Conservation (phyloP, 92 coral and sea anemone species). For the Meandrina meandrites region DNA sequence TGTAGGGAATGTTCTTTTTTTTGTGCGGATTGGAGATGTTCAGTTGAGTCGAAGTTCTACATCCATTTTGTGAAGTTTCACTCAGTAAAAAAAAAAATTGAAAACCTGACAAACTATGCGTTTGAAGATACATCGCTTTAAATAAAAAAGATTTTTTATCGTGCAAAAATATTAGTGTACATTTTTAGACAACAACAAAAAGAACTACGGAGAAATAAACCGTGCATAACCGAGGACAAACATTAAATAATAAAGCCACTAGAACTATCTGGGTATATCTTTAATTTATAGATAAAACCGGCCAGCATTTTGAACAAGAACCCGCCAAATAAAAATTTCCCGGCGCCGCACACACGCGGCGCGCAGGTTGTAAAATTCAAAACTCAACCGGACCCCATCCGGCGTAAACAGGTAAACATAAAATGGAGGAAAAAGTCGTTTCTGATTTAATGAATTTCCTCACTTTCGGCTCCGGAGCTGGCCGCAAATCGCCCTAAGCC, state of each 20-base stretch:
- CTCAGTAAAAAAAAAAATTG: background rate
- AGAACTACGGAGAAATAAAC: background rate
- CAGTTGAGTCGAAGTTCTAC: background rate
- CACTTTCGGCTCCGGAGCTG: conserved; percentile 16
- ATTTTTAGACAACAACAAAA: conserved; percentile 1
- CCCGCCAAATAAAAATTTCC: background rate
- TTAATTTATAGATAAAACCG: background rate
- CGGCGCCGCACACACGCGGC: background rate
- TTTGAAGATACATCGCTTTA: background rate
- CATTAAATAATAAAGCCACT: background rate
- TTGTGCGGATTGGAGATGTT: background rate
- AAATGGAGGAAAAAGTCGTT: conserved; percentile 2
- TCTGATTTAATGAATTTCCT: conserved; percentile 33
- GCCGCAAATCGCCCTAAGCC: conserved; percentile 1
- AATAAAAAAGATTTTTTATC: background rate
- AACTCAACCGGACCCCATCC: conserved; percentile 4
- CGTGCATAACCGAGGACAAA: background rate
- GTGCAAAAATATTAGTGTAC: background rate
- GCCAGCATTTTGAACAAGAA: background rate
- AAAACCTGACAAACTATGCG: background rate
- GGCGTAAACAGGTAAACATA: conserved; percentile 16
- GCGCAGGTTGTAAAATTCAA: background rate
- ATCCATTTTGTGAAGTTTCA: background rate
- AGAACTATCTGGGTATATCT: background rate
- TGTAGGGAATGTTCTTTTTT: background rate